Evolutionary conservation across 1,140 invertebrate species (phyloP), one percentile per base, ranked within the genome.

Genomic region (Heliothis subflexa): DNA sequence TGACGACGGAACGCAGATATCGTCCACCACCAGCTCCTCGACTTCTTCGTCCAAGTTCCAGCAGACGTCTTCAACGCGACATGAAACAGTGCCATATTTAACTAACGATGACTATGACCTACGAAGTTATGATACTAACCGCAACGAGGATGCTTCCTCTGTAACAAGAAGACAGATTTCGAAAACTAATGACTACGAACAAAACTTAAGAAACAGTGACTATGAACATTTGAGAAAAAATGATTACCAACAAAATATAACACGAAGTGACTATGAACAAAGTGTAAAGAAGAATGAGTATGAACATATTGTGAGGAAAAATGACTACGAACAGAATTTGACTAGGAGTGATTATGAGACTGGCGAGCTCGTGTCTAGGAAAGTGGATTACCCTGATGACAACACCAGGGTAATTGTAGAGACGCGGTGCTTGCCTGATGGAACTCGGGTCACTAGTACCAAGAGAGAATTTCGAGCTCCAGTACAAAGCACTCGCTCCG

Each of bases 381-480:
- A 95, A 83, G 90, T 96, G n/a, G 95, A 95, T 71, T 96, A 96
- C 85, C 95, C 95, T 10, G 95, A 96, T 83, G 95, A 95, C 10
- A 96, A 96, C 84, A 96, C 96, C 7, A 96, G 95, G 89, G 95
- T 96, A 78, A 95, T 95, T 13, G 95, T 95, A 25, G 96, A 96
- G 79, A 96, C 96, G 1, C 95, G 96, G 82, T 95, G 95, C 33
- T 87, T 96, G n/a, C 95, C 96, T 13, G 96, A 96, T 85, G 96
- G 96, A 18, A 96, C 96, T 16, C 94, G 94, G 78, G 95, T 96
- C 2, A 96, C 96, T 21, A 96, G 96, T 80, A 96, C 96, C 49
- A 94, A 95, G 64, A 95, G 96, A 52, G 96, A 96, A 81, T 96
- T 96, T 25, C 95, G 95, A 47, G 94, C 91, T 21, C 92, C 91